Evolutionary conservation across 2,113 vertebrate species (phyloP).

Genomic region (Pachyramphus minor): DNA sequence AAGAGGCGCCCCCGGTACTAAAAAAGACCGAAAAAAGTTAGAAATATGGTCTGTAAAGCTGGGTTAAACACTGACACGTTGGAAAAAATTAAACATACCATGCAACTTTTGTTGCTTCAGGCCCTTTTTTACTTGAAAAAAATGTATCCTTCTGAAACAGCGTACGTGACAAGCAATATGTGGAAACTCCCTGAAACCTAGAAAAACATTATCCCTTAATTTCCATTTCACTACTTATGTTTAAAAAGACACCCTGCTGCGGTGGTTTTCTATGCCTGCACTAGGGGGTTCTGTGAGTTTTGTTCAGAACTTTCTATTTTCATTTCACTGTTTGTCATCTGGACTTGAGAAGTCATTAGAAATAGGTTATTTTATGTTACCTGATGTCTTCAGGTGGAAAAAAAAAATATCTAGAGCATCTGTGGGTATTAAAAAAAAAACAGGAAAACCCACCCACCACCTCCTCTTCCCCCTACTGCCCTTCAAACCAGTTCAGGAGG

Average conservation of each 20-base stretch:
- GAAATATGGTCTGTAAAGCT: background rate
- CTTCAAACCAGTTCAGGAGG: background rate
- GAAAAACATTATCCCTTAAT: background rate
- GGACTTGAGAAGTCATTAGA: background rate
- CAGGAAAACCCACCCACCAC: no score
- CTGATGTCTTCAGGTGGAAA: background rate
- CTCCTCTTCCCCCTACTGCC: no score
- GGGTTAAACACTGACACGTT: rapidly evolving
- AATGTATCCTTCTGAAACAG: background rate
- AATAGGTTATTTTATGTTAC: background rate
- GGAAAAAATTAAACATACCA: background rate
- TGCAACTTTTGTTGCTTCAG: background rate
- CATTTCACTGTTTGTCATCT: background rate
- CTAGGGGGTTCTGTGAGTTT: background rate
- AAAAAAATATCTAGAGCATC: background rate
- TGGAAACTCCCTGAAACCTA: background rate
- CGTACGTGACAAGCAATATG: background rate
- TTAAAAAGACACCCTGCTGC: background rate
- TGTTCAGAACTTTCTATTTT: background rate
- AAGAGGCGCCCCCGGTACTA: rapidly evolving
- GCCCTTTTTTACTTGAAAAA: background rate
- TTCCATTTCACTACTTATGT: background rate
- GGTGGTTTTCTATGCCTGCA: background rate
- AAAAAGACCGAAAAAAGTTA: no score
- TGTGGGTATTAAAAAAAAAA: background rate